Evolutionary conservation across 2,888 invertebrate species (phyloP), one percentile per base, ranked within the genome.

Genomic region (Pammene fasciana): DNA sequence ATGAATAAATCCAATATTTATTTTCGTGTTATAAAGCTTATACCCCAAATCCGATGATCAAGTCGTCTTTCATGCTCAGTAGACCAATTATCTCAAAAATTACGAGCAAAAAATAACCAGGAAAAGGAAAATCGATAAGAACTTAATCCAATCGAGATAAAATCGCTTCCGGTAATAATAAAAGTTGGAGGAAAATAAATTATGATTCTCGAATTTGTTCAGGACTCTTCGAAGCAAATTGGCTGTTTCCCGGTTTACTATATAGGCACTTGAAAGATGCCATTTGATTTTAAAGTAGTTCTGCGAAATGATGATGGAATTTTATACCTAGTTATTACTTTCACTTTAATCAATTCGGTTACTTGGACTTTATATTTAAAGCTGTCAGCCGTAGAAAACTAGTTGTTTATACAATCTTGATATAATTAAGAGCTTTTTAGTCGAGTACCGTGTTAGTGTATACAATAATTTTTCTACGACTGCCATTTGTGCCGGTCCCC

Each of bases 71-170:
- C 56, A 9, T 11, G 11, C 41, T 34, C 26, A 8, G 45, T 26
- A n/a, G 45, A 59, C 5, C 61, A 61, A 50, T 61, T 61, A 48
- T 50, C 38, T 13, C 1, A 10, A 16, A 48, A 61, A 48, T 50
- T 18, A 61, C n/a, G 54, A n/a, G 10, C 4, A 10, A 43, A 61
- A 50, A 48, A 61, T 61, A 61, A 36, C 46, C 16, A 38, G 38
- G 50, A 38, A 14, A 60, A 38, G 16, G 26, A 14, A 34, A 45
- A 43, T 52, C 45, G 36, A 67, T 60, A 36, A 65, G 48, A 57
- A 9, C 36, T 54, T 54, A 54, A 67, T 50, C 52, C 59, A 67
- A 67, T 67, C 52, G n/a, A 43, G 56, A 14, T 14, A 18, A 34
- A 5, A 34, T 14, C n/a, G 18, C 5, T n/a, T 16, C 43, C 16